phyloP scores from a whole-genome alignment of 2,113 vertebrate species.

The Corythornis vintsioides region DNA sequence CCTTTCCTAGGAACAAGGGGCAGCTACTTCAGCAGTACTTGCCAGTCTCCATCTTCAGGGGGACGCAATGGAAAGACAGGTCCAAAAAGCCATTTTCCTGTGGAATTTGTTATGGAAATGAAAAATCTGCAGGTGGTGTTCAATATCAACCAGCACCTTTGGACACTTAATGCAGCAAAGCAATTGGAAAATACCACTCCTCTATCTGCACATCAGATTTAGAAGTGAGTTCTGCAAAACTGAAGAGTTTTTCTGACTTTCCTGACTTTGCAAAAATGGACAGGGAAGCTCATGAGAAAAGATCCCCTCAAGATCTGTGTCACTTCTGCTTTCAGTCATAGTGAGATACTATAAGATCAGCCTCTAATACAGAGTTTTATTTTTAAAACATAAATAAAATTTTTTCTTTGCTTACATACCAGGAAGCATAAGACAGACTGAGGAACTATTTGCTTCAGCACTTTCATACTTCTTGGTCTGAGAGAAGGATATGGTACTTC shows the following conservation, averaged over 20 bases:
- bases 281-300: neutral
- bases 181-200: neutral
- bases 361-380: neutral
- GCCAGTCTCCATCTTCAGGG: neutral
- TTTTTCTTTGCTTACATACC: neutral
- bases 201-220: neutral
- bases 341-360: neutral
- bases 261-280: neutral
- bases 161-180: neutral
- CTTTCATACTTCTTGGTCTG: neutral
- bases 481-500: neutral
- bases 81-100: neutral
- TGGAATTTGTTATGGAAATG: neutral
- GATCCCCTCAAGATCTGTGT: neutral
- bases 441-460: neutral
- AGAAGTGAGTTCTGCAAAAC: neutral
- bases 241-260: neutral
- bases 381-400: neutral
- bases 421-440: neutral
- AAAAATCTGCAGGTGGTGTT: neutral
- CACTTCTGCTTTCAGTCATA: conserved; percentile 8
- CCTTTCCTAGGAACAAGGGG: neutral
- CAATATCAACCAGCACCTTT: neutral
- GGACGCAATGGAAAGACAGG: neutral
- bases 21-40: neutral